Percentiles rank a stretch among this genome's conserved stretches.
Evolutionary conservation across 1,140 invertebrate genomes (phyloP).

Genomic region (Trialeurodes vaporariorum): DNA sequence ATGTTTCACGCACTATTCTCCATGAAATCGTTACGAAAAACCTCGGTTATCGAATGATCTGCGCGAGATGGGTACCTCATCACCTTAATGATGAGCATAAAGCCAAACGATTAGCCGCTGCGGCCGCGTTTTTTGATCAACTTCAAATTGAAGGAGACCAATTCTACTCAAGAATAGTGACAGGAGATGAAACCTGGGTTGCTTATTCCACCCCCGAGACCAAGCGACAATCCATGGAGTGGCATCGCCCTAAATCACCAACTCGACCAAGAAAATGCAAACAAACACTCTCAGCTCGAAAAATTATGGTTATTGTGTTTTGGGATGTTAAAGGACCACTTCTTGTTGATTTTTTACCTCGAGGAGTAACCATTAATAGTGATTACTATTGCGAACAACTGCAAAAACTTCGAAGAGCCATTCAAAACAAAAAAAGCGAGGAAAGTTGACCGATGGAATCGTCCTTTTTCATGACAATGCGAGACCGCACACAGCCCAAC

Average conservation of each 20-base stretch:
- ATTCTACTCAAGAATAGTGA: constrained; percentile 22
- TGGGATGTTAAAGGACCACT: constrained; percentile 23
- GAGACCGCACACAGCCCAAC: constrained; percentile 20
- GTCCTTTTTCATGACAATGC: constrained; percentile 26
- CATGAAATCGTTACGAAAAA: too few species aligned
- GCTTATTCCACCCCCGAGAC: constrained; percentile 23
- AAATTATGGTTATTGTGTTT: constrained; percentile 26
- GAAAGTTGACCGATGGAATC: constrained; percentile 13
- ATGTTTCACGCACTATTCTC: too few species aligned
- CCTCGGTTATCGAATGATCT: constrained; percentile 15
- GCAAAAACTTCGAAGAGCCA: constrained; percentile 15
- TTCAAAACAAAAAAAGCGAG: too few species aligned
- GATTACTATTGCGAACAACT: too few species aligned
- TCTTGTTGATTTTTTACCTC: constrained; percentile 5
- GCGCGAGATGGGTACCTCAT: constrained; percentile 19
- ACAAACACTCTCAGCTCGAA: constrained; percentile 16
- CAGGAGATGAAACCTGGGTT: constrained; percentile 25
- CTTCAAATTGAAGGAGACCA: constrained; percentile 18
- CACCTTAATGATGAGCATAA: constrained; percentile 18
- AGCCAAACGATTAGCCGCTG: neutral
- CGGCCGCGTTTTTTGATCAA: too few species aligned
- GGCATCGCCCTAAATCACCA: constrained; percentile 9
- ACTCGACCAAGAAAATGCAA: too few species aligned
- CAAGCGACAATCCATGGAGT: constrained; percentile 19
- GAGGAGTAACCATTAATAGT: neutral